Base-by-base conservation (phyloP, 2,797 vertebrate genomes). In the Lycodopsis pacificus region DNA sequence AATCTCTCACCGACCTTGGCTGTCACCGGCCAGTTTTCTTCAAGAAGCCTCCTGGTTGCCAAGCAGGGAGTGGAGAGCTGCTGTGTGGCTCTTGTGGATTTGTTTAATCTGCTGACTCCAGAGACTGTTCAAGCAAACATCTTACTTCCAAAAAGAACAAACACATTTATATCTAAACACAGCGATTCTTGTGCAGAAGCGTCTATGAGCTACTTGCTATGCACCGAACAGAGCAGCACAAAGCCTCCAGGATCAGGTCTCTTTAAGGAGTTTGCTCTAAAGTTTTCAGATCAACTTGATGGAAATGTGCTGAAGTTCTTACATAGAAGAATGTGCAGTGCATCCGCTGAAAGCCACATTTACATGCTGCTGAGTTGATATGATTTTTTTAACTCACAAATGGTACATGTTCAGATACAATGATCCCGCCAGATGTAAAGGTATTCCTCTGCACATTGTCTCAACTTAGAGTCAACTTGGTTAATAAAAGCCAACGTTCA, bases 91-190 rank as follows among this genome's bases (percentile, higher is more conserved):
- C 54, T 54, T 8, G 14, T 34, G 57, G 46, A 65, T 65, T 59
- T 59, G 53, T 79, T 80, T 72, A 68, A 79, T 79, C 64, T 71
- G 49, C 20, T 20, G 54, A 62, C 73, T 70, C 73, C 42, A 46
- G 70, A 71, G 65, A 71, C 51, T 32, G 25, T 65, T 71, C 34
- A 63, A 38, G 20, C 59, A 17, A 65, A 76, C 64, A 56, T 65
- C 51, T 69, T 48, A 58, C 51, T 65, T 61, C 54, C 17, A 59
- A 72, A 70, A 62, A 65, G 69, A 73, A 69, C 69, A 65, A 80
- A 77, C 61, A 70, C 64, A 73, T 63, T 77, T 65, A 49, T 70
- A 73, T 84, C 73, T 76, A 49, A 83, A 46, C 58, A 44, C 44
- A 46, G 10, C 14, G 4, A 69, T 54, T 58, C 65, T 51, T 40